These are phyloP conservation scores for Nymphalis urticae DNA, from an alignment of 2,888 invertebrate species.

Conservation along the genomic window DNA sequence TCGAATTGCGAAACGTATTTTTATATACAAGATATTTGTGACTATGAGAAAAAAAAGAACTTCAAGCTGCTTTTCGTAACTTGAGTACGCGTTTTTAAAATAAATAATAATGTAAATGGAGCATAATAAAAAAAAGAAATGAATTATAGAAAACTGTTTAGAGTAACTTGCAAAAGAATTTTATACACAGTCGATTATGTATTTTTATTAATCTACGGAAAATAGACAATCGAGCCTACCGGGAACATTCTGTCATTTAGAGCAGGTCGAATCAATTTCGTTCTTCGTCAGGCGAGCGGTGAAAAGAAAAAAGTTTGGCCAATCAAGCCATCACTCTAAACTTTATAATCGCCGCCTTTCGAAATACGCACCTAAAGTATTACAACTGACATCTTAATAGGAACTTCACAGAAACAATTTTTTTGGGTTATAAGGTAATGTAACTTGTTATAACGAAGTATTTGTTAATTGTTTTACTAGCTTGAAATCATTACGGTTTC, in stretches of 20 bases:
- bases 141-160: not conserved
- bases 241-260: slow-evolving; percentile 24
- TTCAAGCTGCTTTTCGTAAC: too few relatives aligned
- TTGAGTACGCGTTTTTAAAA: too few relatives aligned
- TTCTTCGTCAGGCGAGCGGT: slow-evolving; percentile 33
- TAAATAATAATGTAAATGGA: too few relatives aligned
- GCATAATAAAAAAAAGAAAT: not conserved
- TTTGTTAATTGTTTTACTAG: not conserved
- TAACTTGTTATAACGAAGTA: too few relatives aligned
- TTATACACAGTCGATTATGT: not conserved
- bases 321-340: slow-evolving; percentile 27
- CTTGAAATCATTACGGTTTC: not conserved
- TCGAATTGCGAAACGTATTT: not conserved
- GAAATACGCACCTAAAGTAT: slow-evolving; percentile 27
- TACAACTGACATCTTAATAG: slow-evolving; percentile 10
- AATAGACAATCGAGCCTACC: not conserved
- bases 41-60: not conserved
- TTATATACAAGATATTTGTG: not conserved
- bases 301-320: slow-evolving; percentile 36
- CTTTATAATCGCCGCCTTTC: slow-evolving; percentile 33
- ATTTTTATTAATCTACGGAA: not conserved
- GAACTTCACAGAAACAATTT: slow-evolving; percentile 5
- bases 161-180: not conserved
- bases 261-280: slow-evolving; percentile 40
- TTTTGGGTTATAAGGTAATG: not conserved